phyloP scores from a whole-genome alignment of 2,888 invertebrate species.

The Hydroisotoma schaefferi region DNA sequence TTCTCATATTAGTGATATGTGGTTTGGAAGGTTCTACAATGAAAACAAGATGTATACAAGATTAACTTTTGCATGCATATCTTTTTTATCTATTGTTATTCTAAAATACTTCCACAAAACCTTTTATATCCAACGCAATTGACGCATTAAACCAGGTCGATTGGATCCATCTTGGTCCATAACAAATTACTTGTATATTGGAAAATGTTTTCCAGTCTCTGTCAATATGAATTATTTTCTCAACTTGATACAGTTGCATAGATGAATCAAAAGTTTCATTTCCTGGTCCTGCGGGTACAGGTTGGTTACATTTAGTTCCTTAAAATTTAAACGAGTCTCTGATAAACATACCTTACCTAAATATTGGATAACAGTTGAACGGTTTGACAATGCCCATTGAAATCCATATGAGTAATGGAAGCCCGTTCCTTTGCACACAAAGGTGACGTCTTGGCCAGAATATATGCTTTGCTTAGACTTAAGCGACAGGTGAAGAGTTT shows the following conservation, averaged over 20 bases:
- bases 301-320: neutral
- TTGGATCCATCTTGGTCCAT: conserved; percentile 2
- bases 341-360: neutral
- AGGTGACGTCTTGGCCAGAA: neutral
- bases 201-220: neutral
- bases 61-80: too few relatives aligned
- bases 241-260: too few relatives aligned
- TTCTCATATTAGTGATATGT: too few relatives aligned
- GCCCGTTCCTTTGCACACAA: conserved; percentile 1
- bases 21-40: neutral
- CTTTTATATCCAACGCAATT: neutral
- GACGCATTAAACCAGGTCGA: neutral
- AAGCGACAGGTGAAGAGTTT: neutral
- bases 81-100: too few relatives aligned
- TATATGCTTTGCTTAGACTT: neutral
- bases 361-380: neutral
- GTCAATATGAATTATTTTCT: neutral
- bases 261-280: too few relatives aligned
- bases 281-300: neutral
- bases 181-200: neutral
- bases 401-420: conserved; percentile 2
- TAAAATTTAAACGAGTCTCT: neutral
- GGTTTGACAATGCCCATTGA: neutral
- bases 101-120: neutral
- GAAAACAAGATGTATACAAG: too few relatives aligned